Evolutionary conservation across 2,113 vertebrate species (phyloP).

Genomic region (Toxostoma redivivum): DNA sequence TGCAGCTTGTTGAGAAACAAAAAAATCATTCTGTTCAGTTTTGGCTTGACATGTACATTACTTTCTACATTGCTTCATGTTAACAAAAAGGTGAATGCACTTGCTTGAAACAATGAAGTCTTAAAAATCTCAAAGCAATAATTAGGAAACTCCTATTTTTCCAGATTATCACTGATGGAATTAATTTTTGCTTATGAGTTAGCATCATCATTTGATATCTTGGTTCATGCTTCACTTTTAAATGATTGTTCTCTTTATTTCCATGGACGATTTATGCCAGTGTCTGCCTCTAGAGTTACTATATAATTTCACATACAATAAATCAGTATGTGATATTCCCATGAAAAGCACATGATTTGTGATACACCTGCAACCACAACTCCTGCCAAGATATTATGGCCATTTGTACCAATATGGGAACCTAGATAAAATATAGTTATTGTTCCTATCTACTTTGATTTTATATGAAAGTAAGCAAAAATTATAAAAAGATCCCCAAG

Average conservation of each 20-base stretch:
- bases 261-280: not conserved
- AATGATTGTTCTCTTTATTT: not conserved
- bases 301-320: not conserved
- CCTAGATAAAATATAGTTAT: not conserved
- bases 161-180: not conserved
- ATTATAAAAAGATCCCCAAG: rapidly evolving
- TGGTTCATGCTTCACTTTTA: not conserved
- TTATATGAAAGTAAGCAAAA: not conserved
- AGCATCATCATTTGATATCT: not conserved
- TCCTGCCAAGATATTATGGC: not conserved
- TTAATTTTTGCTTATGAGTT: not conserved
- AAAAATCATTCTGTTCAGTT: not conserved
- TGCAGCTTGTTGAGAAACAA: not conserved
- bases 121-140: not conserved
- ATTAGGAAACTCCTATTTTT: not conserved
- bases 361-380: not conserved
- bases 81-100: not conserved
- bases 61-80: not conserved
- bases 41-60: not conserved
- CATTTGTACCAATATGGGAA: not conserved
- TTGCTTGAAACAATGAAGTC: not conserved
- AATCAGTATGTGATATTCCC: not conserved
- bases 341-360: not conserved
- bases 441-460: not conserved
- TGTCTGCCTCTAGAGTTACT: not conserved